phyloP scores from a whole-genome alignment of 2,113 vertebrate species.

The Otolemur garnettii region DNA sequence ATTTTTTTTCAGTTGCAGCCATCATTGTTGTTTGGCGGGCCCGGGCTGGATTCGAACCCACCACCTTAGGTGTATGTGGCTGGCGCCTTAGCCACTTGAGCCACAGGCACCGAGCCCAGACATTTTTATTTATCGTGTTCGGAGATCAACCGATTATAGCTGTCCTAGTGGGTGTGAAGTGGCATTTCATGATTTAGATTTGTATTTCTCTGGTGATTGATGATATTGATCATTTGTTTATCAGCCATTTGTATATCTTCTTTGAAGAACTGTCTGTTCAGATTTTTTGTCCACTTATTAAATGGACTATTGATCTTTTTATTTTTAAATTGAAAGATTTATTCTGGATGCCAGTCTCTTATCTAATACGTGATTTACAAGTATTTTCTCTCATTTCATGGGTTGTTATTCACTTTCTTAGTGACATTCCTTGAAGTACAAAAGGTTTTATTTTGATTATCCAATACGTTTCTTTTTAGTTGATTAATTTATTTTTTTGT shows the following conservation, averaged over 20 bases:
- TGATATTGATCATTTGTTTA: neutral
- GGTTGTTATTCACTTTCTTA: neutral
- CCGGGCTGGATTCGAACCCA: too few relatives aligned
- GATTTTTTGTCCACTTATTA: neutral
- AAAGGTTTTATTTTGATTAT: neutral
- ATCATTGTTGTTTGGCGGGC: too few relatives aligned
- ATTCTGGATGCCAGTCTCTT: neutral
- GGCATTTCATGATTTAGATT: neutral
- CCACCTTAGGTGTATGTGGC: too few relatives aligned
- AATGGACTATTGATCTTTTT: neutral
- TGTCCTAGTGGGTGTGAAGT: neutral
- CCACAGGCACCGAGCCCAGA: too few relatives aligned
- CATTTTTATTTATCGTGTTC: neutral
- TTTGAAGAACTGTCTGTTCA: neutral
- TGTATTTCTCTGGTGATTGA: neutral
- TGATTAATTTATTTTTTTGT: neutral
- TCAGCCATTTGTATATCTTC: neutral
- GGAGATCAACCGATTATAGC: neutral
- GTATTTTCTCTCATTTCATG: neutral
- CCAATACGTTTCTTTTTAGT: neutral
- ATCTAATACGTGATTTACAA: neutral
- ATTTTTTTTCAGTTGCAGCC: too few relatives aligned
- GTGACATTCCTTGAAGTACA: neutral
- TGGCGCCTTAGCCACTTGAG: too few relatives aligned
- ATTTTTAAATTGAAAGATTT: neutral